Evolutionary conservation across 2,888 invertebrate species (phyloP), one percentile per base, ranked within the genome.

Genomic region (Scaptomyza polygonia): DNA sequence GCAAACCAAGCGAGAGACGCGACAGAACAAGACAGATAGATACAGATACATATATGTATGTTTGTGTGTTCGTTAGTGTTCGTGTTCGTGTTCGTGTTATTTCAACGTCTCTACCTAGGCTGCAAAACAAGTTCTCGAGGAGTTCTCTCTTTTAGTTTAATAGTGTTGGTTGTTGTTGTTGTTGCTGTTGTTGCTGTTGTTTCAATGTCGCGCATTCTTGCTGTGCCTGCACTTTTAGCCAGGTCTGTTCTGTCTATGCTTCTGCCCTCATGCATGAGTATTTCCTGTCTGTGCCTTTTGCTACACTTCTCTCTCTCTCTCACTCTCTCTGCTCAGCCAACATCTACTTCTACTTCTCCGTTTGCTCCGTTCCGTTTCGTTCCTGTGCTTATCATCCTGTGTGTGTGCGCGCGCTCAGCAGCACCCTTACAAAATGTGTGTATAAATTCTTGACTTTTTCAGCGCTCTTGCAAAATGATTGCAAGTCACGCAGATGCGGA

Each of bases 401-500:
- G 66, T 72, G 67, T 77, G n/a, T 77, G 44, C 29, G 72, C 78
- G 68, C n/a, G n/a, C n/a, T n/a, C n/a, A n/a, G n/a, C n/a, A n/a
- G n/a, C 81, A 83, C 79, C 79, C 87, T 68, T 62, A 79, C 61
- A 16, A 4, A 4, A 1, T 16, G 16, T 11, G 2, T 39, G 16
- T 49, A 49, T 54, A 63, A 59, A 61, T 87, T 87, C 62, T 78
- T 79, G 88, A 79, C 79, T 86, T 56, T 67, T 29, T 29, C 27
- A 18, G 62, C 47, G 69, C 49, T 48, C 21, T 62, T 18, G 36
- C 48, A 48, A 73, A 73, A 78, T 73, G 61, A 67, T 79, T 71
- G 54, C 55, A 80, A 80, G 79, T 80, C 79, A 80, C 83, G 88
- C 86, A 87, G 74, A 63, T 49, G 34, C 56, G 49, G 21, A 56